Evolutionary conservation across 2,113 vertebrate species (phyloP), one percentile per base, ranked within the genome.

Genomic region (Carassius gibelio): DNA sequence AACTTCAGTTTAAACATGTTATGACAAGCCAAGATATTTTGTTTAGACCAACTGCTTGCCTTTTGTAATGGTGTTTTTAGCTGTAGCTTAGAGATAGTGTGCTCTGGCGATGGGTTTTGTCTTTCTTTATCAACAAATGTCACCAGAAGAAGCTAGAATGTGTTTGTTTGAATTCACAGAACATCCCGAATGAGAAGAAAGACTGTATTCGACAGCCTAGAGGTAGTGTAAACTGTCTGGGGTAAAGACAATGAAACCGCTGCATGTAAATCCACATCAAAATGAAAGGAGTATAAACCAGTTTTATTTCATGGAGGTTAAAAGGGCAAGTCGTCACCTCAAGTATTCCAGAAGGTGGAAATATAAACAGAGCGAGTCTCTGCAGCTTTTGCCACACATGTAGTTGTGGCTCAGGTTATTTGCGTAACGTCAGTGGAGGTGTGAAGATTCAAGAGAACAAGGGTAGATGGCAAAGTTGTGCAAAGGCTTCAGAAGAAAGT

Each of bases 11-110:
- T 55, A 61, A 87, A 90, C 88, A 68, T 83, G 89, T 38, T 78
- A 83, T 75, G 86, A 91, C 92, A 89, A 83, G 92, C 71, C 75
- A 72, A 78, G 85, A 84, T 82, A 62, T 71, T 81, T 84, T 87
- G 82, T 87, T 87, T 87, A 36, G 82, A 84, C 84, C 71, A 84
- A 78, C 72, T 66, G 82, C 85, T 85, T 72, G 71, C 71, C 85
- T 88, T 57, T n/a, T 84, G 50, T 77, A 81, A 69, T 9, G 21
- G 72, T 71, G 77, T 81, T 86, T 86, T 52, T 81, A 69, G 66
- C 52, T 82, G 81, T 86, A 74, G 77, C 79, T 76, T 81, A 64
- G 38, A 74, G 62, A 88, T 78, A n/a, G 69, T 64, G 71, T 61
- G 13, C 50, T 36, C n/a, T 84, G 19, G 59, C 19, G 19, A 15